Evolutionary conservation across 2,113 vertebrate species (phyloP).

Genomic region (Rana temporaria): DNA sequence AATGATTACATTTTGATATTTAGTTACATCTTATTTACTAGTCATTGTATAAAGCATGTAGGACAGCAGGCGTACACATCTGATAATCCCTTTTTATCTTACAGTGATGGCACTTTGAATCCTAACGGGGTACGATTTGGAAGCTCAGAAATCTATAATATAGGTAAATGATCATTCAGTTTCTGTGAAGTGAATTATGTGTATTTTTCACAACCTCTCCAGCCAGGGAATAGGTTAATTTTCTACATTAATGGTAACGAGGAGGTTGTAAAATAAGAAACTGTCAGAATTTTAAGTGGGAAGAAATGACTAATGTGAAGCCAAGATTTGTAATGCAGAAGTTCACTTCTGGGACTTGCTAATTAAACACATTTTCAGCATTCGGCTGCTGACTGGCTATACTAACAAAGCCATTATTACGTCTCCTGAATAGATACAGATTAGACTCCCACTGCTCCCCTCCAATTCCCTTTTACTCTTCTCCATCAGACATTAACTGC

Average conservation of each 20-base stretch:
- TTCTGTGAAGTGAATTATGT: background rate
- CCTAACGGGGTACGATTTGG: conserved; percentile 96
- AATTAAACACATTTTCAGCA: conserved; percentile 56
- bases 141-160: conserved; percentile 97
- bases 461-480: conserved; percentile 40
- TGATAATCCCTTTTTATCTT: conserved; percentile 37
- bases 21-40: too few species aligned
- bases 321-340: conserved; percentile 41
- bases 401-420: conserved; percentile 54
- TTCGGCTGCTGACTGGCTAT: conserved; percentile 48
- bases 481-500: conserved; percentile 47
- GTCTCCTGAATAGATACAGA: conserved; percentile 54
- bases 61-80: background rate
- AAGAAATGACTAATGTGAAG: conserved; percentile 46
- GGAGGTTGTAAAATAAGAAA: conserved; percentile 39
- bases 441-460: conserved; percentile 36
- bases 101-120: conserved; percentile 94
- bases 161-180: conserved; percentile 74
- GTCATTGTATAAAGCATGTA: too few species aligned
- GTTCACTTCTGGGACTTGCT: conserved; percentile 51
- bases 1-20: too few species aligned
- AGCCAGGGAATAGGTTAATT: conserved; percentile 40
- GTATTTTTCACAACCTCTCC: background rate
- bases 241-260: conserved; percentile 29
- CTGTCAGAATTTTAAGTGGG: conserved; percentile 50